Evolutionary conservation across 2,797 vertebrate genomes (phyloP), one percentile per base, ranked within the genome.

Genomic region (Rallus crepitans): DNA sequence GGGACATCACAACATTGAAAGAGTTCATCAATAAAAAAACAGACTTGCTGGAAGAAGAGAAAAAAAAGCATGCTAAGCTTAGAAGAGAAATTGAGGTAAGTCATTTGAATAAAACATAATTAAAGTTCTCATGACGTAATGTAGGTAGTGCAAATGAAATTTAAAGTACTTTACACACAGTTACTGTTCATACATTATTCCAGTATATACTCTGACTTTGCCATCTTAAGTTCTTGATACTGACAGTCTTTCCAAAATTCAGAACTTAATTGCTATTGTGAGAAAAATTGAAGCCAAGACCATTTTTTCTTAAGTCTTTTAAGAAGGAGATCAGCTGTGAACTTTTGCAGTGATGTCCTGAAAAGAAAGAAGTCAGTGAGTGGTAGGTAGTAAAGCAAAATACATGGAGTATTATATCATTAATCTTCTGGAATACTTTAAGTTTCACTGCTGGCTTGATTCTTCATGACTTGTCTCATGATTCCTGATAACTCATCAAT

Each of bases 31-130:
- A 18, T 87, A 95, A 94, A 94, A 98, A 97, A 94, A 89, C 61
- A 64, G 87, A 82, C 83, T 75, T 96, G 15, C 86, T 98, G 82
- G 91, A 97, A 66, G 95, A 97, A 93, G 97, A 98, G 84, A 92
- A 92, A 89, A 95, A 96, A 85, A 89, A 19, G 68, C 98, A 98
- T 84, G 92, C 90, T 93, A 98, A 95, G 27, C 97, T 98, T 95
- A 97, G 69, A 83, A 98, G 98, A 96, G 98, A 98, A 96, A 98
- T 98, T 65, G 98, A 98, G 96, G 98, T 98, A 90, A 93, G 90
- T 93, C 4, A 68, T 89, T 87, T 72, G 27, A 76, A 65, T 79
- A 65, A 71, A 81, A 83, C 35, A 39, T 21, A 48, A 65, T 68
- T 81, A 56, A 17, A 56, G 10, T 60, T 78, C 59, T 48, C 40